phyloP scores from a whole-genome alignment of 2,113 vertebrate genomes.

The Colaptes auratus region DNA sequence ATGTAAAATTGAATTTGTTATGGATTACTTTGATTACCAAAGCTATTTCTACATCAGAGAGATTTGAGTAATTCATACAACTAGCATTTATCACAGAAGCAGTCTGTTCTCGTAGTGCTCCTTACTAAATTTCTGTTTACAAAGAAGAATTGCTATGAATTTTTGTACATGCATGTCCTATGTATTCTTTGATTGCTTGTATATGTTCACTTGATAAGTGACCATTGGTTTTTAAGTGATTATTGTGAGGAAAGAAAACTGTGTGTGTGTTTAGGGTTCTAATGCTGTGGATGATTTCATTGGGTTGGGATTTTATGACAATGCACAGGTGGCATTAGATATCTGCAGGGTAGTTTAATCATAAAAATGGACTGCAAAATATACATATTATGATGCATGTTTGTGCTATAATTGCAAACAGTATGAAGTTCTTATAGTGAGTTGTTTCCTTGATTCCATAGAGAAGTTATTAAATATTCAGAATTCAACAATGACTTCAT shows the following conservation, averaged over 20 bases:
- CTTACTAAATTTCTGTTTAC: neutral
- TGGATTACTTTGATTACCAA: neutral
- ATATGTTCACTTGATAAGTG: neutral
- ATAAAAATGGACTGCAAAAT: neutral
- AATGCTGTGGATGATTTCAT: neutral
- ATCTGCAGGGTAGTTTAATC: neutral
- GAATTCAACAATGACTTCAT: conserved; percentile 65
- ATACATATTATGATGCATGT: neutral
- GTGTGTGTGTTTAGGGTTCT: neutral
- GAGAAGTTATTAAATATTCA: conserved; percentile 65
- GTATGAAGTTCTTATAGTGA: conserved; percentile 37
- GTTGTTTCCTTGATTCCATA: conserved; percentile 63
- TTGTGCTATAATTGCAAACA: neutral
- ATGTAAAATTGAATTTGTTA: neutral
- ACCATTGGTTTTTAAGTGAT: accelerated
- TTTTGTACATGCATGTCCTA: neutral
- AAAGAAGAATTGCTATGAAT: neutral
- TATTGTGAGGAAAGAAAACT: neutral
- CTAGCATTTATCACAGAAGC: neutral
- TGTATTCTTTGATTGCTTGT: neutral
- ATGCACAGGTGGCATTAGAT: neutral
- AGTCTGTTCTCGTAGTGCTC: neutral
- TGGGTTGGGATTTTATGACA: neutral
- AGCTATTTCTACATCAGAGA: neutral
- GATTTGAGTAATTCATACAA: neutral